Conservation (phyloP, 1,140 invertebrate genomes). For the Ladona fulva region DNA sequence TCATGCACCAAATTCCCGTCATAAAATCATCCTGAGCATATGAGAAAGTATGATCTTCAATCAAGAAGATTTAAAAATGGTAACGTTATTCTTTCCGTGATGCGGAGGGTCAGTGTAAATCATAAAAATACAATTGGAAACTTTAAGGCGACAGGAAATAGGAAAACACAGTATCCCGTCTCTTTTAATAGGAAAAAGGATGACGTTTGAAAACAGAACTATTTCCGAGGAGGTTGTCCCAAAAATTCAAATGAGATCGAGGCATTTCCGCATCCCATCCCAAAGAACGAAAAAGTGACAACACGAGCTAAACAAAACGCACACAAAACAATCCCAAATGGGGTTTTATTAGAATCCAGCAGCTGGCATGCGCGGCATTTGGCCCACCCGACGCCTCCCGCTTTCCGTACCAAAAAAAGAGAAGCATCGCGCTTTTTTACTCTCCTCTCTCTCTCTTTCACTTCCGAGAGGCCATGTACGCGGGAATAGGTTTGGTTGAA, state of each 20-base stretch:
- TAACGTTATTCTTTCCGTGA: too few relatives aligned
- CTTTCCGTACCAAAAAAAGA: not conserved
- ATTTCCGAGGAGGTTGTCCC: not conserved
- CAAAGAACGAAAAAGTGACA: not conserved
- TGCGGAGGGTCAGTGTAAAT: too few relatives aligned
- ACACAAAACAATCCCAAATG: not conserved
- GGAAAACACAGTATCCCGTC: too few relatives aligned
- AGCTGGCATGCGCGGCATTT: not conserved
- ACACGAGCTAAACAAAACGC: not conserved
- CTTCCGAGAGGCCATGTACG: not conserved
- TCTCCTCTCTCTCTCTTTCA: not conserved
- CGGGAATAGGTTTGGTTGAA: constrained; percentile 3
- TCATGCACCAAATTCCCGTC: too few relatives aligned
- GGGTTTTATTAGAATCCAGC: constrained; percentile 1
- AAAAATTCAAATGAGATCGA: constrained; percentile 7
- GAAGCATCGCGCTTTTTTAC: not conserved
- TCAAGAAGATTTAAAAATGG: too few relatives aligned
- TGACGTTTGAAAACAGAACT: too few relatives aligned
- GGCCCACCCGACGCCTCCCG: not conserved
- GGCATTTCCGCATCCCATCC: not conserved
- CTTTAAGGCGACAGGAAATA: too few relatives aligned
- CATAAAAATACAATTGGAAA: too few relatives aligned
- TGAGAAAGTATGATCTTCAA: too few relatives aligned
- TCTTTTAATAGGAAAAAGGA: too few relatives aligned
- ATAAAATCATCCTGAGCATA: too few relatives aligned